Percentiles rank a stretch among this genome's conserved stretches.
Evolutionary conservation across 2,797 vertebrate genomes (phyloP).

Genomic region (Kryptopterus vitreolus): DNA sequence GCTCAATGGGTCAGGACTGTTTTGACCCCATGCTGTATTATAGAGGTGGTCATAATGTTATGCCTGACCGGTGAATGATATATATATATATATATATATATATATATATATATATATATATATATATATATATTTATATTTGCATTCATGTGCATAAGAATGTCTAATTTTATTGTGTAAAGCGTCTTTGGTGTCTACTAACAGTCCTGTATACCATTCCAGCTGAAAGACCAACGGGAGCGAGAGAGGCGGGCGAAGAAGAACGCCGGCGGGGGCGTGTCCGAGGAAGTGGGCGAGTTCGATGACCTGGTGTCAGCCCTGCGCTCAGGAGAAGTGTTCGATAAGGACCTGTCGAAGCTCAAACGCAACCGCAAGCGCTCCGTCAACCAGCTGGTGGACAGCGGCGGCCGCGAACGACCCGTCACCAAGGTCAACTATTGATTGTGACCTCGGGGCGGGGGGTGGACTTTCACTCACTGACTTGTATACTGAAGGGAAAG

Average conservation of each 20-base stretch:
- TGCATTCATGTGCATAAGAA: too few species aligned
- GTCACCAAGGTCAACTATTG: slow-evolving; percentile 92
- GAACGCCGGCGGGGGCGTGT: slow-evolving; percentile 66
- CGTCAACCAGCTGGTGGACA: slow-evolving; percentile 84
- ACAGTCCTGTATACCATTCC: slow-evolving; percentile 46
- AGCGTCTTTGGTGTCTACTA: not conserved
- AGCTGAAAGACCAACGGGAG: slow-evolving; percentile 96
- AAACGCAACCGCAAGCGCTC: slow-evolving; percentile 94
- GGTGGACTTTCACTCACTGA: slow-evolving; percentile 22
- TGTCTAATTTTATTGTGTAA: not conserved
- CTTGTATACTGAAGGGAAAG: slow-evolving; percentile 30
- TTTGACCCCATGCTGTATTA: too few species aligned
- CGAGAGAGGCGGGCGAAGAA: slow-evolving; percentile 87
- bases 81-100: too few species aligned
- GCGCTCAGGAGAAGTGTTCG: slow-evolving; percentile 94
- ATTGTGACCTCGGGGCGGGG: slow-evolving; percentile 78
- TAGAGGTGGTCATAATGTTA: too few species aligned
- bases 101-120: too few species aligned
- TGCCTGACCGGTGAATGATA: too few species aligned
- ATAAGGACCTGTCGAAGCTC: slow-evolving; percentile 97
- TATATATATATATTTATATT: too few species aligned
- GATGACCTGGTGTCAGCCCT: slow-evolving; percentile 94
- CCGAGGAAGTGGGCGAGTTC: slow-evolving; percentile 92
- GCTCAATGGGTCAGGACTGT: too few species aligned
- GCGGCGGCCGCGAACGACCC: slow-evolving; percentile 83